phyloP scores from a whole-genome alignment of 2,888 invertebrate genomes.

The Cantharis lateralis region DNA sequence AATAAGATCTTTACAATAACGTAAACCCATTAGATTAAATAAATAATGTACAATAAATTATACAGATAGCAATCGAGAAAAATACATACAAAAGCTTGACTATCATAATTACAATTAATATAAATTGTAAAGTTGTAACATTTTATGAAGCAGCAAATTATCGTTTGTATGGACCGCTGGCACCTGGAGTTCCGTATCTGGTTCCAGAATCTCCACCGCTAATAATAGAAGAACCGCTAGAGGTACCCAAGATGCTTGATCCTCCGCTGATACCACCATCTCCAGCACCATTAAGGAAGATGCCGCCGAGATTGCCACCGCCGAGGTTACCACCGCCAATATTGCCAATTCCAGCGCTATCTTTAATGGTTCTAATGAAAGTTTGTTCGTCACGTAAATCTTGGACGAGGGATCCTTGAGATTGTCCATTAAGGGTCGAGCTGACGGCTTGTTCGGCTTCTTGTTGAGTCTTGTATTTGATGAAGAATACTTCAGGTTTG shows the following conservation, averaged over 20 bases:
- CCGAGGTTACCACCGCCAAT: not conserved
- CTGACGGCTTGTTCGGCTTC: slow-evolving; percentile 33
- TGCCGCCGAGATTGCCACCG: not conserved
- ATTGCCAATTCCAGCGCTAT: not conserved
- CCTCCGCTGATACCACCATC: not conserved
- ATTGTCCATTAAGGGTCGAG: not conserved
- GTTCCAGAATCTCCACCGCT: not conserved
- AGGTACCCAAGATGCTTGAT: not conserved
- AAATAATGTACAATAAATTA: not conserved
- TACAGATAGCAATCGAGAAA: slow-evolving; percentile 43
- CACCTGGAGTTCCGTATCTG: slow-evolving; percentile 34
- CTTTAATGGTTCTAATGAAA: not conserved
- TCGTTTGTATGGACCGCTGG: slow-evolving; percentile 40
- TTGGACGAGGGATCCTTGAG: not conserved
- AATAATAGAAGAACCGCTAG: not conserved
- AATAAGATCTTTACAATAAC: not conserved
- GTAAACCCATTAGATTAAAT: not conserved
- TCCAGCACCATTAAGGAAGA: not conserved
- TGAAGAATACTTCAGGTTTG: slow-evolving; percentile 90
- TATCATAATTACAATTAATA: not conserved
- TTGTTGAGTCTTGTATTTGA: slow-evolving; percentile 68
- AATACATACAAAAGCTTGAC: slow-evolving; percentile 37
- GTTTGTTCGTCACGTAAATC: slow-evolving; percentile 3
- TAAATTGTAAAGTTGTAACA: not conserved
- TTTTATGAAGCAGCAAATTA: slow-evolving; percentile 2